Base-by-base conservation (phyloP, 2,113 vertebrate species). In the Datnioides undecimradiatus region DNA sequence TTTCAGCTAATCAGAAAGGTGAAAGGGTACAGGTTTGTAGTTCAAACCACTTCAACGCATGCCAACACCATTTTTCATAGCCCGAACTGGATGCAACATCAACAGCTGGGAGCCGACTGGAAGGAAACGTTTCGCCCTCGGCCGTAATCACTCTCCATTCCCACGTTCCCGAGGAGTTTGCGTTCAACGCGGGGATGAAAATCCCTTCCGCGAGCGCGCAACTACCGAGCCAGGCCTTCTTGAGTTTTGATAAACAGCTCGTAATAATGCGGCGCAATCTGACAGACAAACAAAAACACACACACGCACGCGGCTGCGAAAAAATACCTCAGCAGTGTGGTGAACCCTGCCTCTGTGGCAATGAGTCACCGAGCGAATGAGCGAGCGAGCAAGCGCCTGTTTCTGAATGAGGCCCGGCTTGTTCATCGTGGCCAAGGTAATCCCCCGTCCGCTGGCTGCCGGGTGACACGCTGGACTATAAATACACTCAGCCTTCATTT, bases 401-500 rank as follows among this genome's bases (percentile, higher is more conserved):
- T 88, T 79, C 90, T 93, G 88, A 93, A 91, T 84, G 87, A 91
- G 87, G 86, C 82, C 83, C 87, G 25, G 80, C 87, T 91, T 82
- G 80, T 84, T 89, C 83, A 88, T 78, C 60, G 71, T 48, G 83
- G 86, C 84, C 64, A 73, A 91, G 92, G 93, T 93, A 93, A 95
- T 95, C 91, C 92, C 91, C 88, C 81, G 66, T 88, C 86, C 79
- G 70, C 87, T 82, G 87, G 91, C 90, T 87, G 90, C 75, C 19
- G 88, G 85, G 82, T 86, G 87, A 90, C 91, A 91, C 91, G 49
- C 86, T 19, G 65, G 77, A 91, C 93, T 94, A 94, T 92, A 94
- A 93, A 95, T 94, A 93, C 90, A 80, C 91, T 65, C 87, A 58
- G 84, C 73, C 85, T 87, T 87, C 87, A 88, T 88, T 92, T 85